phyloP scores from a whole-genome alignment of 1,140 invertebrate species.

The Formica exsecta region DNA sequence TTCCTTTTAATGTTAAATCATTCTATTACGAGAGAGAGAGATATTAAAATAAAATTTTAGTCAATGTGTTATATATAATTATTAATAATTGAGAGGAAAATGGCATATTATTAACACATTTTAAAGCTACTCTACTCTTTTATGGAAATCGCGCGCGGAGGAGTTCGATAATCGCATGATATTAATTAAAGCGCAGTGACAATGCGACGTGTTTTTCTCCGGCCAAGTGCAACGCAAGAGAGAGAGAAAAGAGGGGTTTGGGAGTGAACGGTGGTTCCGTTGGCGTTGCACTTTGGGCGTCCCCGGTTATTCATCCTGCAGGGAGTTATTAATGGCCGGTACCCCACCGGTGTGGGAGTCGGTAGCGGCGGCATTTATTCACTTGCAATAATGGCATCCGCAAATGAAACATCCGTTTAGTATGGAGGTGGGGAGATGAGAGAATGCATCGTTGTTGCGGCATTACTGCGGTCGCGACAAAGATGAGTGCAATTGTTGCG shows the following conservation, averaged over 20 bases:
- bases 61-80: too few relatives aligned
- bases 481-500: conserved; percentile 52
- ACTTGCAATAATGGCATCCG: conserved; percentile 59
- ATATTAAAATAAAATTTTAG: background rate
- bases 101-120: background rate
- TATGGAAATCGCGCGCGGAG: background rate
- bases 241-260: too few relatives aligned
- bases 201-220: conserved; percentile 53
- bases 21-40: background rate
- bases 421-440: background rate
- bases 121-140: background rate
- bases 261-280: conserved; percentile 16
- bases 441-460: conserved; percentile 40
- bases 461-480: conserved; percentile 40
- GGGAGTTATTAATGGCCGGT: conserved; percentile 57
- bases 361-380: conserved; percentile 54
- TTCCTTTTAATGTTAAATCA: background rate
- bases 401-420: conserved; percentile 60
- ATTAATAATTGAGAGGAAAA: conserved; percentile 4
- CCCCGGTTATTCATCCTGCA: conserved; percentile 45
- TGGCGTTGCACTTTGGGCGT: conserved; percentile 43
- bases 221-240: conserved; percentile 11
- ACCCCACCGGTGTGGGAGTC: conserved; percentile 21
- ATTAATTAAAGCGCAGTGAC: conserved; percentile 51
- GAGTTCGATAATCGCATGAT: conserved; percentile 9